Base-by-base conservation (phyloP, 2,888 invertebrate genomes). In the Perdita meconis region DNA sequence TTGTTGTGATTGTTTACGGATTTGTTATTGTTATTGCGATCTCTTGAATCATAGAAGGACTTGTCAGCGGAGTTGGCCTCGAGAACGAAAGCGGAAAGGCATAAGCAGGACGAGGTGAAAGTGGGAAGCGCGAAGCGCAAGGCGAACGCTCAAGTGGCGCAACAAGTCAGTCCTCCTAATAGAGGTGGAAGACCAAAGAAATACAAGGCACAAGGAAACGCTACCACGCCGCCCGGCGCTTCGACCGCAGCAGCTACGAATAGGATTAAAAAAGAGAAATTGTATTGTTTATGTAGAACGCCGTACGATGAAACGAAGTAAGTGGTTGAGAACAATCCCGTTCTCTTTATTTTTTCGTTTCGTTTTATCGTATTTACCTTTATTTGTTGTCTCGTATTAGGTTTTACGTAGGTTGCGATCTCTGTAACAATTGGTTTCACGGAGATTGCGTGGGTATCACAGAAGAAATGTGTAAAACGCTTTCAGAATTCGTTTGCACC, bases 391-490 rank as follows among this genome's bases (percentile, higher is more conserved):
- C 34, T 47, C 34, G 53, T 30, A 51, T 19, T 89, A 97, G 97
- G 92, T 99, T 99, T 93, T 99, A 99, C 93, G 97, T 99, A 82
- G 98, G 98, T 74, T 99, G 99, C 93, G 98, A 99, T 93, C 94
- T 98, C 89, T 99, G 99, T 93, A 97, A 97, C 89, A 98, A 98
- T 93, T 99, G 99, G 99, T 99, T 98, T 94, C 99, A 99, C 92
- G 98, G 98, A 0, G 97, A 97, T 86, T 99, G 99, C 92, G 98
- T 99, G 12, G 97, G 96, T 53, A 97, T 99, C 75, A 97, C 97
- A 0, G 98, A 98, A 92, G 96, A 97, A 91, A 96, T 96, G 94
- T 98, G 98, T 79, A 97, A 97, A 92, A 95, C 95, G 30, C 95
- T 99, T 92, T 97, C 97, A 57, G 97, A 98, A 91, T 99, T 97